These are phyloP conservation scores for Tachina grossa DNA, from an alignment of 2,888 invertebrate genomes.

Conservation along the genomic window DNA sequence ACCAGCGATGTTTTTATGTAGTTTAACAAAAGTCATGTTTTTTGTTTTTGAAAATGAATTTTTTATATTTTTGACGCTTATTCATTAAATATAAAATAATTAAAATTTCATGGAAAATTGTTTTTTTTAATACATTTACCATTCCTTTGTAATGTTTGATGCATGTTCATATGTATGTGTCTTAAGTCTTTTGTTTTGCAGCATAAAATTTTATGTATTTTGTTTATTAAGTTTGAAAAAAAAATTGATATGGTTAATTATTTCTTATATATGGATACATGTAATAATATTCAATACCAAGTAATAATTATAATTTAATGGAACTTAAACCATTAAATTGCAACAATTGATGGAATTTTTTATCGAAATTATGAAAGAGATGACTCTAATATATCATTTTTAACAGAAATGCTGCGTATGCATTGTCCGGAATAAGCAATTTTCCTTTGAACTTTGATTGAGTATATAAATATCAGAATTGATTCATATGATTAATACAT, in stretches of 20 bases:
- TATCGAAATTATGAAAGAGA: no score
- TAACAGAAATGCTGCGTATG: no score
- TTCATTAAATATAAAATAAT: background rate
- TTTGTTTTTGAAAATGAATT: background rate
- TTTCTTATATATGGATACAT: background rate
- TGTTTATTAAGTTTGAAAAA: no score
- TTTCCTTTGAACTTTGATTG: no score
- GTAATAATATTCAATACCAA: background rate
- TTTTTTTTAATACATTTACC: background rate
- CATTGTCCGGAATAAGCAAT: no score
- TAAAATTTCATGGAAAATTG: background rate
- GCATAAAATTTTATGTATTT: background rate
- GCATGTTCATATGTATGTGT: constrained; percentile 15
- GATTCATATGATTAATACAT: no score
- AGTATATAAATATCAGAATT: no score
- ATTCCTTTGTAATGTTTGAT: background rate
- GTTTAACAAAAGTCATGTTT: background rate
- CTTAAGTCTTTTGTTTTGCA: constrained; percentile 16
- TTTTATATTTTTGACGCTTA: background rate
- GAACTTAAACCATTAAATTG: no score
- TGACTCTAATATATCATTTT: no score
- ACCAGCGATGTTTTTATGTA: background rate
- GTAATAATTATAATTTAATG: no score
- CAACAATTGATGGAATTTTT: no score
- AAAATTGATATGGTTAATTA: background rate